Conservation (phyloP, 2,113 vertebrate genomes). For the Empidonax traillii region DNA sequence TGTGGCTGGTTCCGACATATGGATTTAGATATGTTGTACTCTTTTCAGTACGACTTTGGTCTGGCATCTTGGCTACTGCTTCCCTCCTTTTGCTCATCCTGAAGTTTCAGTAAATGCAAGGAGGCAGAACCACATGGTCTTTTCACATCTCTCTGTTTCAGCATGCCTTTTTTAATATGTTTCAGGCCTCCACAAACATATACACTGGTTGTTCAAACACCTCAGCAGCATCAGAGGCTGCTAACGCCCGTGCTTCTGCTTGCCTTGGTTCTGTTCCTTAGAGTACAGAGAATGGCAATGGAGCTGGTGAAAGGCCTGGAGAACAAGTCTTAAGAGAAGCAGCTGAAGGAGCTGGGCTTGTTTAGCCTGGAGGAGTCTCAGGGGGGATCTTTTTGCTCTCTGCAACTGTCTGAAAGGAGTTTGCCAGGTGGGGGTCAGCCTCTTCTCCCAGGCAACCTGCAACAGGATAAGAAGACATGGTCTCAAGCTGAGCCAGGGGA, state of each 20-base stretch:
- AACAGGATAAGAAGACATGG: background rate
- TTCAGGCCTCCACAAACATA: accelerated
- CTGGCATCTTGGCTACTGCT: background rate
- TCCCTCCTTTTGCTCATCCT: background rate
- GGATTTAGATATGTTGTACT: background rate
- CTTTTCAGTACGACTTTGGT: background rate
- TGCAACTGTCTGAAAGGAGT: background rate
- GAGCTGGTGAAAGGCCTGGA: background rate
- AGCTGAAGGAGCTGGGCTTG: background rate
- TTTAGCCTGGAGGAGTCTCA: background rate
- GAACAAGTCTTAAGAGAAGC: background rate
- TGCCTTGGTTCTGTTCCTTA: background rate
- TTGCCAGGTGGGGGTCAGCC: too few species aligned
- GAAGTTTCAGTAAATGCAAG: background rate
- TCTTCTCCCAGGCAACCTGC: background rate
- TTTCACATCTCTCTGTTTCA: background rate
- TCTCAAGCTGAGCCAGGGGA: background rate
- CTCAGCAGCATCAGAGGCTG: background rate
- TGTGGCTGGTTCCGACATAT: background rate
- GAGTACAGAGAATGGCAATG: background rate
- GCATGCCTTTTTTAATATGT: background rate
- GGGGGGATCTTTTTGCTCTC: too few species aligned
- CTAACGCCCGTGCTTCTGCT: accelerated
- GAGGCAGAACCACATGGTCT: background rate
- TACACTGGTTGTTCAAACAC: accelerated